Conservation (phyloP, 1,140 invertebrate species). For the Formica selysi region DNA sequence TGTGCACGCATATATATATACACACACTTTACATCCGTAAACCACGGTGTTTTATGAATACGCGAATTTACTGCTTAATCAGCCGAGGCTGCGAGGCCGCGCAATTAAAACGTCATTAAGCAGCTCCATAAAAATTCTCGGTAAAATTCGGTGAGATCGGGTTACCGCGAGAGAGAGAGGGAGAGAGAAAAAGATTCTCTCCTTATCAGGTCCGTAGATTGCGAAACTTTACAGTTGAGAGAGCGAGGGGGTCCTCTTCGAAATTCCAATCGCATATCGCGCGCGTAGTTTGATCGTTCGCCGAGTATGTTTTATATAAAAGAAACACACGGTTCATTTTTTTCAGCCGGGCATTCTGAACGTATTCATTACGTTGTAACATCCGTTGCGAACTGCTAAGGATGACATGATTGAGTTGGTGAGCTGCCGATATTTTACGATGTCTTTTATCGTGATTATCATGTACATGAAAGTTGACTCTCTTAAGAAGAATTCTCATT, state of each 20-base stretch:
- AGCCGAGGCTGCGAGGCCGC: conserved; percentile 64
- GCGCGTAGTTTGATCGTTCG: conserved; percentile 12
- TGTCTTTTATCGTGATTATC: background rate
- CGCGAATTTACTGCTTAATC: conserved; percentile 83
- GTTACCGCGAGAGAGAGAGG: conserved; percentile 64
- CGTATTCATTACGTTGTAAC: conserved; percentile 11
- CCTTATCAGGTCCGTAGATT: conserved; percentile 30
- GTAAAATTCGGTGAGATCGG: conserved; percentile 78
- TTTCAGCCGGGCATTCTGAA: background rate
- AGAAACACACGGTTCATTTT: background rate
- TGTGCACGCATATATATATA: background rate
- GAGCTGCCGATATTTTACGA: conserved; percentile 8
- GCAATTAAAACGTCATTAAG: conserved; percentile 83
- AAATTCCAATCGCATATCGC: conserved; percentile 44
- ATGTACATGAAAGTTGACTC: background rate
- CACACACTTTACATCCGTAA: conserved; percentile 67
- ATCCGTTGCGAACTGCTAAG: background rate
- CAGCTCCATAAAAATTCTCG: conserved; percentile 76
- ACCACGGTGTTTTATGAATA: conserved; percentile 78
- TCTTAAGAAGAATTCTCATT: conserved; percentile 7
- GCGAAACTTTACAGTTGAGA: conserved; percentile 43
- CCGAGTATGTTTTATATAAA: background rate
- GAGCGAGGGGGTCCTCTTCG: conserved; percentile 29
- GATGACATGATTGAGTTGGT: background rate
- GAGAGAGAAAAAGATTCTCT: background rate